These are phyloP conservation scores for Drosophila simulans DNA, from an alignment of 1,140 invertebrate species.

Conservation along the genomic window DNA sequence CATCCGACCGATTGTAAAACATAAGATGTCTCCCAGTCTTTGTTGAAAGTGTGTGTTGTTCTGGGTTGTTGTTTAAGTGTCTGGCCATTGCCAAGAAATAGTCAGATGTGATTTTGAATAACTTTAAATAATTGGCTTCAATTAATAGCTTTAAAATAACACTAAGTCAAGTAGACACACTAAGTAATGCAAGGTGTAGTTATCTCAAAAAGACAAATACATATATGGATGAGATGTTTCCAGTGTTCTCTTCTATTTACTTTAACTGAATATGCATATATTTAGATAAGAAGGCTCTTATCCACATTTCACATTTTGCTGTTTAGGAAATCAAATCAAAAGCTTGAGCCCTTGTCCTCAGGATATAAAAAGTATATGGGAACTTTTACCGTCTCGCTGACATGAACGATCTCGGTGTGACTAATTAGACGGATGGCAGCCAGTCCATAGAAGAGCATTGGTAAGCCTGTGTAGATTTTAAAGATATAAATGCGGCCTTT, in stretches of 20 bases:
- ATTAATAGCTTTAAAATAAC: neutral
- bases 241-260: neutral
- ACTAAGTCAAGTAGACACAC: neutral
- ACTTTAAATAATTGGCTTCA: neutral
- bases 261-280: constrained; percentile 12
- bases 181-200: neutral
- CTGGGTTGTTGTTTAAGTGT: constrained; percentile 17
- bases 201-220: constrained; percentile 11
- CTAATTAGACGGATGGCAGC: constrained; percentile 92
- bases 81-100: constrained; percentile 8
- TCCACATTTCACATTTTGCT: constrained; percentile 16
- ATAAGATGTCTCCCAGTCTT: constrained; percentile 25
- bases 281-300: neutral
- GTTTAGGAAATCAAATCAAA: constrained; percentile 84
- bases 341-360: constrained; percentile 92
- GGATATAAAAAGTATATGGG: constrained; percentile 94
- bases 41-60: constrained; percentile 29
- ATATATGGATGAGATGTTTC: neutral
- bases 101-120: neutral
- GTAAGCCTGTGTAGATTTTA: constrained; percentile 89
- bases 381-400: constrained; percentile 88
- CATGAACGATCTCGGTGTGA: constrained; percentile 91
- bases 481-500: neutral
- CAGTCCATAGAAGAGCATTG: constrained; percentile 95
- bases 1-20: constrained; percentile 69